These are phyloP conservation scores for Phymastichus coffea DNA, from an alignment of 1,140 invertebrate species.

Conservation along the genomic window DNA sequence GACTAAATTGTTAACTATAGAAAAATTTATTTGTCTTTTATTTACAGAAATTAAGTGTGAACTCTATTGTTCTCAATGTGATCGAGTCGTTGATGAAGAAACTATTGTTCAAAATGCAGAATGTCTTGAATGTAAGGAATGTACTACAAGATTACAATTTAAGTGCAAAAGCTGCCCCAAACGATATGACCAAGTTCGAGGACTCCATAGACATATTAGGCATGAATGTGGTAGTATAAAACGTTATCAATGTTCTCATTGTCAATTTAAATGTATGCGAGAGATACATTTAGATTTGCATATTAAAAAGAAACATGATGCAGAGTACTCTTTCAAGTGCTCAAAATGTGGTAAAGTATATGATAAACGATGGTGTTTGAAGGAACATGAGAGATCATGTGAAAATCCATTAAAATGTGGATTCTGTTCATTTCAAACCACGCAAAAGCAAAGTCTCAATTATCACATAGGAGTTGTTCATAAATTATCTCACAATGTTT, in stretches of 20 bases:
- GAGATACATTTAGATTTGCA: slow-evolving; percentile 30
- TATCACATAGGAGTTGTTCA: slow-evolving; percentile 28
- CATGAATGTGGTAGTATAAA: slow-evolving; percentile 28
- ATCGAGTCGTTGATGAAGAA: slow-evolving; percentile 24
- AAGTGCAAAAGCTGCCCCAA: slow-evolving; percentile 27
- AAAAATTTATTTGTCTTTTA: not conserved
- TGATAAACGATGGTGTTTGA: slow-evolving; percentile 27
- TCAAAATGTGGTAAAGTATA: slow-evolving; percentile 27
- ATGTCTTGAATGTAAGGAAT: slow-evolving; percentile 25
- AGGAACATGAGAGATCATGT: slow-evolving; percentile 27
- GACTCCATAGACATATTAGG: slow-evolving; percentile 28
- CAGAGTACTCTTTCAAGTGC: slow-evolving; percentile 24
- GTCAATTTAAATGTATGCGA: slow-evolving; percentile 24
- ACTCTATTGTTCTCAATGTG: slow-evolving; percentile 22
- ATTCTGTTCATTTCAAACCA: slow-evolving; percentile 26
- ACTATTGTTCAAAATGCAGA: slow-evolving; percentile 27
- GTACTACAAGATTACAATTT: slow-evolving; percentile 21
- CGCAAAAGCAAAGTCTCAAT: slow-evolving; percentile 29
- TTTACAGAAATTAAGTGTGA: slow-evolving; percentile 27
- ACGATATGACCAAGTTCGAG: slow-evolving; percentile 22
- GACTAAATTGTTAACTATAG: not conserved
- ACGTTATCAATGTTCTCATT: slow-evolving; percentile 27
- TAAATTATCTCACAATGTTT: slow-evolving; percentile 24
- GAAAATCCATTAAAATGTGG: slow-evolving; percentile 27
- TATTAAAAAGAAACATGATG: slow-evolving; percentile 27